Evolutionary conservation across 2,888 invertebrate species (phyloP).

Genomic region (Brenthis ino): DNA sequence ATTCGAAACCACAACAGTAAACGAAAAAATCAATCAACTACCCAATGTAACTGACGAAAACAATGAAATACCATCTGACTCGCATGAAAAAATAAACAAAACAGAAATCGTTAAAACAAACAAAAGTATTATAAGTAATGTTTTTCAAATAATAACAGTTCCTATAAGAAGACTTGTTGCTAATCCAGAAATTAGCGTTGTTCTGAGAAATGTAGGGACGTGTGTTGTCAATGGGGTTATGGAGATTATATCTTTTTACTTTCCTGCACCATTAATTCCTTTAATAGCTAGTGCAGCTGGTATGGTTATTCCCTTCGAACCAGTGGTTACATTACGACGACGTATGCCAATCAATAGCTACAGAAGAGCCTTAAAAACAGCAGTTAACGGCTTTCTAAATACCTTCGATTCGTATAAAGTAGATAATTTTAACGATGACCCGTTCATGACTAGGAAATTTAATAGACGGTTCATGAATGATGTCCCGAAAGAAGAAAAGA

Average conservation of each 20-base stretch:
- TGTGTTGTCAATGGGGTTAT: constrained; percentile 72
- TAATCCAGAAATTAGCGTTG: constrained; percentile 58
- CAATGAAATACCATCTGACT: constrained; percentile 24
- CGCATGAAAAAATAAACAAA: constrained; percentile 14
- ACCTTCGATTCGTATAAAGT: constrained; percentile 66
- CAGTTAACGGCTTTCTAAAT: constrained; percentile 62
- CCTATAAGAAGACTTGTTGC: constrained; percentile 51
- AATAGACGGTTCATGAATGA: constrained; percentile 64
- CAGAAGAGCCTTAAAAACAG: constrained; percentile 66
- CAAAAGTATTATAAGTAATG: constrained; percentile 22
- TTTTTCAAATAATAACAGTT: constrained; percentile 49
- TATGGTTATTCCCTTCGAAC: constrained; percentile 71
- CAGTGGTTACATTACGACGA: constrained; percentile 63
- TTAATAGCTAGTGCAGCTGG: constrained; percentile 70
- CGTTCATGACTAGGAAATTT: constrained; percentile 70
- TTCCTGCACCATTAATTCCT: constrained; percentile 71
- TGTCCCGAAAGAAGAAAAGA: constrained; percentile 35
- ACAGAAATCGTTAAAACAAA: constrained; percentile 13
- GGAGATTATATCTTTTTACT: constrained; percentile 65
- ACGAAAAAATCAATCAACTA: constrained; percentile 10
- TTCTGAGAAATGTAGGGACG: constrained; percentile 65
- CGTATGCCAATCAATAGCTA: constrained; percentile 72
- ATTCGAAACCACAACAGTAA: constrained; percentile 41
- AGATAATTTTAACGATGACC: constrained; percentile 58
- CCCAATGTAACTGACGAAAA: constrained; percentile 27